phyloP scores from a whole-genome alignment of 2,797 vertebrate species.

The Molossus molossus region DNA sequence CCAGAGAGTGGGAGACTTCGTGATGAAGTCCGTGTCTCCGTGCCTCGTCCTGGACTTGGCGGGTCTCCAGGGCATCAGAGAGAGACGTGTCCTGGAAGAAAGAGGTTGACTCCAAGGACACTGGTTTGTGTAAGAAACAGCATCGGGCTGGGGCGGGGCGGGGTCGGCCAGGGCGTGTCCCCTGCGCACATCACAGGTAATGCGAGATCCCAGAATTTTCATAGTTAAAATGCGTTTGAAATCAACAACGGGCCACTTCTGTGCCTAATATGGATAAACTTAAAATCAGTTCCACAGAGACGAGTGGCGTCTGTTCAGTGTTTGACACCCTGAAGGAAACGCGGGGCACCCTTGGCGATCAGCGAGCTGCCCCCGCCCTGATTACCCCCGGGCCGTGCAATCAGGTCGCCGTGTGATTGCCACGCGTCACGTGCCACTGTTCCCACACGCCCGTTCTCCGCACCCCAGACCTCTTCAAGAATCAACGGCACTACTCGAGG shows the following conservation, averaged over 20 bases:
- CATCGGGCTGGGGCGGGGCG: too few relatives aligned
- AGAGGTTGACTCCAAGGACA: too few relatives aligned
- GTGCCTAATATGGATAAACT: constrained; percentile 62
- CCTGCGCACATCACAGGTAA: neutral
- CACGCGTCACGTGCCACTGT: constrained; percentile 84
- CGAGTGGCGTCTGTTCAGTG: constrained; percentile 24
- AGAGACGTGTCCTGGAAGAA: too few relatives aligned
- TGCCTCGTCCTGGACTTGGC: too few relatives aligned
- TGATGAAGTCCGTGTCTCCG: too few relatives aligned
- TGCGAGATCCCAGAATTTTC: neutral
- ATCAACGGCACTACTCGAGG: constrained; percentile 84
- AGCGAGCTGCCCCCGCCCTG: constrained; percentile 79
- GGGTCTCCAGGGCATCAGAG: too few relatives aligned
- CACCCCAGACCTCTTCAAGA: constrained; percentile 75
- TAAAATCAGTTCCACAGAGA: constrained; percentile 74
- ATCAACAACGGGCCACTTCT: constrained; percentile 57
- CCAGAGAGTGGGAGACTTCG: too few relatives aligned
- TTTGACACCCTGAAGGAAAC: constrained; percentile 70
- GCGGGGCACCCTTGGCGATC: constrained; percentile 82
- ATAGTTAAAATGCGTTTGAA: constrained; percentile 68
- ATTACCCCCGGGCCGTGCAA: constrained; percentile 84
- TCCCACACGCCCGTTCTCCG: constrained; percentile 82
- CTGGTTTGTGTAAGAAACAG: too few relatives aligned
- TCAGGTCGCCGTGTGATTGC: constrained; percentile 86
- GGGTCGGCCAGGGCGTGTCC: neutral